These are phyloP conservation scores for Zhengitettix transpicula DNA, from an alignment of 2,888 invertebrate species.

Conservation along the genomic window DNA sequence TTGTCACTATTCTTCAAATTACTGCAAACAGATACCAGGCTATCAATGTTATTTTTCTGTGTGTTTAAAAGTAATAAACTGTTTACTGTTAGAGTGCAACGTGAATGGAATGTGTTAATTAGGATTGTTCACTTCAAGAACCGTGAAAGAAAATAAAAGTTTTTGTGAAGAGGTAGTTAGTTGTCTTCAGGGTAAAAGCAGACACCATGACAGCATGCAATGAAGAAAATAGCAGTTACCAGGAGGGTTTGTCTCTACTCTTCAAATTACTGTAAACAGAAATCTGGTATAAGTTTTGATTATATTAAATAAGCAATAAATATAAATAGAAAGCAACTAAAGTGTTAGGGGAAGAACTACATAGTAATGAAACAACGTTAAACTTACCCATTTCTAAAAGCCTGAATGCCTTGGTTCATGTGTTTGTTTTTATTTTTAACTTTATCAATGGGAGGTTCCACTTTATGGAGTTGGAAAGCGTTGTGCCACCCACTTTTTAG, in stretches of 20 bases:
- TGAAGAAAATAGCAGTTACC: too few species aligned
- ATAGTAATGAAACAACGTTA: not conserved
- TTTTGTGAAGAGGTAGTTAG: too few species aligned
- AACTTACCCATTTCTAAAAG: not conserved
- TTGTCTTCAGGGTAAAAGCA: too few species aligned
- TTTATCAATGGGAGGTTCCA: not conserved
- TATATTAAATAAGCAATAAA: not conserved
- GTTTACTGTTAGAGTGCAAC: too few species aligned
- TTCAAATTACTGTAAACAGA: not conserved
- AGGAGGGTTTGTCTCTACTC: not conserved
- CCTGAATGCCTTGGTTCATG: not conserved
- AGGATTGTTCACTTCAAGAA: too few species aligned
- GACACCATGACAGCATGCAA: too few species aligned
- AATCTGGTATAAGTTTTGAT: not conserved
- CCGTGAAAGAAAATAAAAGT: too few species aligned
- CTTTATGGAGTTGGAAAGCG: slow-evolving; percentile 17
- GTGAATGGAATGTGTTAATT: too few species aligned
- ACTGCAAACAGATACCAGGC: not conserved
- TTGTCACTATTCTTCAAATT: not conserved
- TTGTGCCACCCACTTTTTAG: slow-evolving; percentile 27
- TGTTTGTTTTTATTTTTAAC: not conserved
- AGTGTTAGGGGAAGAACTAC: too few species aligned
- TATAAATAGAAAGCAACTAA: too few species aligned
- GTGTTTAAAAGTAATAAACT: too few species aligned
- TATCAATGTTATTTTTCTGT: too few species aligned